Evolutionary conservation across 64 coral and sea anemone genomes (phyloP).

Genomic region (Pachyseris speciosa): DNA sequence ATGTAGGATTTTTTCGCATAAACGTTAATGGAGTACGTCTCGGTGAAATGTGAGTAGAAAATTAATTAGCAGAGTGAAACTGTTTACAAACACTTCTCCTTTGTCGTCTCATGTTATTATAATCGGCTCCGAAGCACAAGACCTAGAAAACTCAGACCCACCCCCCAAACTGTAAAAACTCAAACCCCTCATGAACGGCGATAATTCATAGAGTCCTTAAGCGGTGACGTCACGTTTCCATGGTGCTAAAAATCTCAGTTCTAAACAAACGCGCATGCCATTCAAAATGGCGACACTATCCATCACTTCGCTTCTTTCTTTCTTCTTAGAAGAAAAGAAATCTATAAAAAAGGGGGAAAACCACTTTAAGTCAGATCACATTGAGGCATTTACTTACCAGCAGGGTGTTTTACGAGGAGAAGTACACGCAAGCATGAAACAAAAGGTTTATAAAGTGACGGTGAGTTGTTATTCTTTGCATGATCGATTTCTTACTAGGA

Average conservation of each 20-base stretch:
- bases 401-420: slow-evolving; percentile 11
- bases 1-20: no score
- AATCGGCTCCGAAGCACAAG: no score
- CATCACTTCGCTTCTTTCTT: no score
- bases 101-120: no score
- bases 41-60: no score
- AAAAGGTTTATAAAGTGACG: slow-evolving; percentile 14
- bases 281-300: slow-evolving; percentile 21
- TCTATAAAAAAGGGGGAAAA: slow-evolving; percentile 13
- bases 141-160: no score
- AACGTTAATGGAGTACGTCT: no score
- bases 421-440: slow-evolving; percentile 27
- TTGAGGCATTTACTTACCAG: background rate
- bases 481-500: background rate
- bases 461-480: background rate
- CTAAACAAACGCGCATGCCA: slow-evolving; percentile 8
- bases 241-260: slow-evolving; percentile 18
- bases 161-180: no score
- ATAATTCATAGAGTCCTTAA: slow-evolving; percentile 29
- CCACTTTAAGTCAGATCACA: background rate
- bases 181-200: no score
- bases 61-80: no score
- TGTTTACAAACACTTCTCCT: no score
- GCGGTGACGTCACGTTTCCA: slow-evolving; percentile 29
- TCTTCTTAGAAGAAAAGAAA: background rate